Evolutionary conservation across 2,113 vertebrate genomes (phyloP).

Genomic region (Nipponia nippon): DNA sequence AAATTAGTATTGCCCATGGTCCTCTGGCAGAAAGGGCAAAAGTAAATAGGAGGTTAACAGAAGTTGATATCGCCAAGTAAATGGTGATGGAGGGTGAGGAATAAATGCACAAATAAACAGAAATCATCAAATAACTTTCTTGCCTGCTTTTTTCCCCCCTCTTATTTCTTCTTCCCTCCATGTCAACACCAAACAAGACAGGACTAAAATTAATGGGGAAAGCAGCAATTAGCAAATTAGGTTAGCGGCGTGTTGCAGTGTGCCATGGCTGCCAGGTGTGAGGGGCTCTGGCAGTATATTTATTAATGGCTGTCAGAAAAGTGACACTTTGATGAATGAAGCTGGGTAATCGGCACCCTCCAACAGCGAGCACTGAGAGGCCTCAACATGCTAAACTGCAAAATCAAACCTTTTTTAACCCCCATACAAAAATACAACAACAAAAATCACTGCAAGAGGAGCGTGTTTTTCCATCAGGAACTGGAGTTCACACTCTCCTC

Average conservation of each 20-base stretch:
- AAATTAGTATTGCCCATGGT: background rate
- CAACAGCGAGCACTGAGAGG: constrained; percentile 93
- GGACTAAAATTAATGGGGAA: constrained; percentile 94
- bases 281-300: constrained; percentile 97
- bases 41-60: background rate
- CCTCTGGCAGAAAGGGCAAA: background rate
- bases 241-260: constrained; percentile 88
- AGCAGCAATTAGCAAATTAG: constrained; percentile 99
- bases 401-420: constrained; percentile 75
- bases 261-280: constrained; percentile 93
- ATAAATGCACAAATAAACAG: background rate
- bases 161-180: constrained; percentile 72
- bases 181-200: constrained; percentile 91
- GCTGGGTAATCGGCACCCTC: constrained; percentile 96
- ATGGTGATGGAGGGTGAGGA: background rate
- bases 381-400: constrained; percentile 90
- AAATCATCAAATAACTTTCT: constrained; percentile 54
- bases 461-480: background rate
- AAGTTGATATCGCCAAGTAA: constrained; percentile 17
- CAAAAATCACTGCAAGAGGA: background rate
- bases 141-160: constrained; percentile 60
- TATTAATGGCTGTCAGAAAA: constrained; percentile 99
- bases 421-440: constrained; percentile 40
- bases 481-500: background rate
- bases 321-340: constrained; percentile 99